Conservation (phyloP, 2,888 invertebrate species). For the Diogma glabrata region DNA sequence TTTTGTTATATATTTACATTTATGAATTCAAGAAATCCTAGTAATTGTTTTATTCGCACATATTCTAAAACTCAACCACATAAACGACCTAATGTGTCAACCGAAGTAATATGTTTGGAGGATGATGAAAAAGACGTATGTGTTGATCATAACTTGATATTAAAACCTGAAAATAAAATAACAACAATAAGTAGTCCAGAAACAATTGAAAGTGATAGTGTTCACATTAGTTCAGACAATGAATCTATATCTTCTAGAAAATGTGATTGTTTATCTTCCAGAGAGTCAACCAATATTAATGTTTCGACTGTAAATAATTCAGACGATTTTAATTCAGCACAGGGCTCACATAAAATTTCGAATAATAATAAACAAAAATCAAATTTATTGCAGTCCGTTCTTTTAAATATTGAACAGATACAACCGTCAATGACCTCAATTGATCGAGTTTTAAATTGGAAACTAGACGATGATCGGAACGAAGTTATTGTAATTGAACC, state of each 20-base stretch:
- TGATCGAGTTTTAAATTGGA: background rate
- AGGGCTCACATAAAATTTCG: background rate
- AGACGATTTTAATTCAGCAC: background rate
- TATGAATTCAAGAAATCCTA: too few species aligned
- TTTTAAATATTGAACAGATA: conserved; percentile 1
- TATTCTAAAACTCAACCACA: conserved; percentile 1
- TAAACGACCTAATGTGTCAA: too few species aligned
- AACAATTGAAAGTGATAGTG: too few species aligned
- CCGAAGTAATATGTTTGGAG: conserved; percentile 2
- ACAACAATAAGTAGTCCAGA: background rate
- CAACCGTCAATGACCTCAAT: conserved; percentile 1
- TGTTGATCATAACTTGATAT: too few species aligned
- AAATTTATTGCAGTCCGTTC: background rate
- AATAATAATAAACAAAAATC: background rate
- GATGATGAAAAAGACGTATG: background rate
- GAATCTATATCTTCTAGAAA: background rate
- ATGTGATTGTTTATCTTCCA: background rate
- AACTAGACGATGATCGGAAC: background rate
- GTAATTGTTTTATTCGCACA: conserved; percentile 2
- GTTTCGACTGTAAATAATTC: background rate
- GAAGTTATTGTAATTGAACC: too few species aligned
- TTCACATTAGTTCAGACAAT: too few species aligned
- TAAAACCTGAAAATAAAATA: background rate
- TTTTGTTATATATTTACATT: too few species aligned
- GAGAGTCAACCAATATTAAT: conserved; percentile 1